A percentile compares a stretch with the other conserved stretches of the same genome.
Evolutionary conservation across 2,888 invertebrate species (phyloP).

Genomic region (Oegoconia quadripuncta): DNA sequence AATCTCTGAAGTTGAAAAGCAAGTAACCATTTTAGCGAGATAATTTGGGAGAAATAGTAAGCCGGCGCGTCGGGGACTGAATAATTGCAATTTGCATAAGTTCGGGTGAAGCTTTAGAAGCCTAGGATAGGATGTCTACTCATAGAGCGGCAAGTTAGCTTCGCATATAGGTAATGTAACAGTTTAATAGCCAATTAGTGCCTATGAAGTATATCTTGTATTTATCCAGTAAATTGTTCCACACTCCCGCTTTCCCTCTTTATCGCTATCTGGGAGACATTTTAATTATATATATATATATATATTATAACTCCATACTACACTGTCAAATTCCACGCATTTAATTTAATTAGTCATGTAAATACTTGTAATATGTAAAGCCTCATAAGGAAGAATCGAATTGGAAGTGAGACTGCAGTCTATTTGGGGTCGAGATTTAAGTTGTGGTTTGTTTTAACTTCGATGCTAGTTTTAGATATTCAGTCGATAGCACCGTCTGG

Average conservation of each 20-base stretch:
- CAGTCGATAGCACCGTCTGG: slow-evolving; percentile 30
- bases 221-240: no score
- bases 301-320: no score
- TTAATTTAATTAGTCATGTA: no score
- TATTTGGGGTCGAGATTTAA: slow-evolving; percentile 23
- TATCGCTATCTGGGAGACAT: no score
- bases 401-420: slow-evolving; percentile 26
- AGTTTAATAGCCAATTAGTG: no score
- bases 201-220: no score
- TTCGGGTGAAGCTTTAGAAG: slow-evolving; percentile 32
- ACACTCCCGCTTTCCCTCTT: no score
- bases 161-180: no score
- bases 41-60: slow-evolving; percentile 43
- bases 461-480: slow-evolving; percentile 36
- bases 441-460: slow-evolving; percentile 45
- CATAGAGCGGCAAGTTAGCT: no score
- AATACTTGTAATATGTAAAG: slow-evolving; percentile 1
- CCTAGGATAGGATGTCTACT: slow-evolving; percentile 1
- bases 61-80: slow-evolving; percentile 33
- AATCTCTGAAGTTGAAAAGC: slow-evolving; percentile 25
- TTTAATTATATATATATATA: no score
- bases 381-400: slow-evolving; percentile 11
- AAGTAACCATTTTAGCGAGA: slow-evolving; percentile 36
- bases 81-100: slow-evolving; percentile 50
- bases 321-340: no score